phyloP scores from a whole-genome alignment of 2,113 vertebrate species.

The Sylvilagus bachmani region DNA sequence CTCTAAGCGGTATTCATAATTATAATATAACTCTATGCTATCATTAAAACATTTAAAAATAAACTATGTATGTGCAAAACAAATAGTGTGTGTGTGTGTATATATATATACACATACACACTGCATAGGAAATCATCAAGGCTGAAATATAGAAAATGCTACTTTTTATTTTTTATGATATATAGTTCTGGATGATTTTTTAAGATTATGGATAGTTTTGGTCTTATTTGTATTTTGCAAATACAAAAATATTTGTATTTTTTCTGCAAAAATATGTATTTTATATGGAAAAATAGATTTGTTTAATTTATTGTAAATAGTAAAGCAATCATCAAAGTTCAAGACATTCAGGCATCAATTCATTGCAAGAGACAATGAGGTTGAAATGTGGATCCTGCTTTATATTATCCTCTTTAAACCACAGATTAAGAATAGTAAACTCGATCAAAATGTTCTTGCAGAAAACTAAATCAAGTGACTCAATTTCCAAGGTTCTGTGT shows the following conservation, averaged over 20 bases:
- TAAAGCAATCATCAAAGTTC: background rate
- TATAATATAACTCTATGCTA: conserved; percentile 96
- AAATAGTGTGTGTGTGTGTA: too few relatives aligned
- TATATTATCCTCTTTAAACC: conserved; percentile 12
- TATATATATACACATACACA: too few relatives aligned
- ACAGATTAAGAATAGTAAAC: conserved; percentile 32
- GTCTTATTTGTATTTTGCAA: background rate
- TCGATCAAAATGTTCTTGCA: background rate
- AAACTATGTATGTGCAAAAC: conserved; percentile 94
- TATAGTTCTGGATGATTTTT: background rate
- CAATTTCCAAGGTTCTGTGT: background rate
- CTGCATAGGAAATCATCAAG: background rate
- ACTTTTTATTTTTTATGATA: conserved; percentile 15
- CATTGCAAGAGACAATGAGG: background rate
- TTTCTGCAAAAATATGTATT: background rate
- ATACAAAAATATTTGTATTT: too few relatives aligned
- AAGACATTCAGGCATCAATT: background rate
- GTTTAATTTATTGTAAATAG: conserved; percentile 5
- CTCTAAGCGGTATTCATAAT: conserved; percentile 97
- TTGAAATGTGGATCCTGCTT: background rate
- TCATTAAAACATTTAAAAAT: conserved; percentile 95
- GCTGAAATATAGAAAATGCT: background rate
- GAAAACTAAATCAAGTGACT: conserved; percentile 3
- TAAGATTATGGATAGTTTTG: background rate
- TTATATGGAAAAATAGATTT: background rate